These are phyloP conservation scores for Strigamia maritima DNA, from an alignment of 2,888 invertebrate species.

Conservation along the genomic window DNA sequence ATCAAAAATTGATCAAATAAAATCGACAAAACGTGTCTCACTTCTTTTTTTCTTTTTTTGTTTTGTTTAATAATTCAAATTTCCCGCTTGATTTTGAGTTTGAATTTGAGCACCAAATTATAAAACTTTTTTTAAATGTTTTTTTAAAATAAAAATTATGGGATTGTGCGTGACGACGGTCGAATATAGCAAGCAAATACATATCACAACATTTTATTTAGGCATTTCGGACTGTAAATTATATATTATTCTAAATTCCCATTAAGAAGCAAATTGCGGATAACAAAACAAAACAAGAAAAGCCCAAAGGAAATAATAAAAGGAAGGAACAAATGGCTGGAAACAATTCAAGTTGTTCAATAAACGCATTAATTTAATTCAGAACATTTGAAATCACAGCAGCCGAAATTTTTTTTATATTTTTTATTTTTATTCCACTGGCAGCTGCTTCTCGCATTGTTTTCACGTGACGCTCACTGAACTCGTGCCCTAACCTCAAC, in stretches of 20 bases:
- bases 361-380: slow-evolving; percentile 20
- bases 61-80: neutral
- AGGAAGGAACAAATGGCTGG: neutral
- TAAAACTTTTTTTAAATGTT: too few species aligned
- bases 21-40: neutral
- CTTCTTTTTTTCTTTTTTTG: neutral
- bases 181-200: too few species aligned
- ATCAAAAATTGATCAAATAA: neutral
- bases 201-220: neutral
- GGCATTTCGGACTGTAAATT: neutral
- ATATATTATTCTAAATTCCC: neutral
- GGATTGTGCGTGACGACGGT: too few species aligned
- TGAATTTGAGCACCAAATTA: too few species aligned
- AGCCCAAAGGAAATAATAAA: neutral
- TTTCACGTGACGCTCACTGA: slow-evolving; percentile 17
- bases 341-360: neutral
- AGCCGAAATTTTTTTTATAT: neutral
- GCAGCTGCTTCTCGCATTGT: slow-evolving; percentile 29
- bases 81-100: neutral
- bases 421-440: neutral
- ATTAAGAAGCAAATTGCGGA: neutral
- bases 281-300: neutral
- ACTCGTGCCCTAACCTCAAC: neutral
- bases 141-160: too few species aligned
- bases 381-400: slow-evolving; percentile 27